Conservation (phyloP, 2,888 invertebrate genomes). For the Barypeithes pellucidus region DNA sequence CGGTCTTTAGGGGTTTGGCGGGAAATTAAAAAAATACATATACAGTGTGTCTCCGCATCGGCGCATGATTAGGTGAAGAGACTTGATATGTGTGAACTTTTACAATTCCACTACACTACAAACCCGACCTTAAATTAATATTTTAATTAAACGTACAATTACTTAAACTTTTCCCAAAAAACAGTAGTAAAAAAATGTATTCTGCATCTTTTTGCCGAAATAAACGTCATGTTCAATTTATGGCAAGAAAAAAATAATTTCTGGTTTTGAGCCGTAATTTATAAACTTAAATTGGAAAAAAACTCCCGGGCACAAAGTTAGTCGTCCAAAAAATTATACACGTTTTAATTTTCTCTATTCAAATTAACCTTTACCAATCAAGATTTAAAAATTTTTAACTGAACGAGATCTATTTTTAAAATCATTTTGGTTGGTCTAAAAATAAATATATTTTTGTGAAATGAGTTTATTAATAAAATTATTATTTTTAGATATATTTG, state of each 20-base stretch:
- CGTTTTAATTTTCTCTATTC: conserved; percentile 4
- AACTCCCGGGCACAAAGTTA: not conserved
- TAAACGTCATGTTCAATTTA: not conserved
- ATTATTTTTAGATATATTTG: no score
- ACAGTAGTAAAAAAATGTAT: not conserved
- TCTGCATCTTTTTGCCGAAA: not conserved
- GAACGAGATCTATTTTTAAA: not conserved
- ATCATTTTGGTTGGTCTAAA: no score
- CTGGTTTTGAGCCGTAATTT: conserved; percentile 1
- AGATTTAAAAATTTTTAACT: not conserved
- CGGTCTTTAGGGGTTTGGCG: no score
- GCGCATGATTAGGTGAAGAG: no score
- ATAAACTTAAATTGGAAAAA: not conserved
- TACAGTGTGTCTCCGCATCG: no score
- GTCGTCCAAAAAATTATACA: not conserved
- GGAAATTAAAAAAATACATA: no score
- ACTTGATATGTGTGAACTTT: no score
- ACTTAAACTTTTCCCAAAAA: no score
- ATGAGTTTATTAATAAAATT: no score
- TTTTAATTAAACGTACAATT: no score
- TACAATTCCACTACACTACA: no score
- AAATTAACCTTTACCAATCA: not conserved
- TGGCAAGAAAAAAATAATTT: not conserved
- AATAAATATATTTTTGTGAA: not conserved
- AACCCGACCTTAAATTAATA: no score